These are phyloP conservation scores for Heliconius eleuchia DNA, from an alignment of 1,140 invertebrate species.

Conservation along the genomic window DNA sequence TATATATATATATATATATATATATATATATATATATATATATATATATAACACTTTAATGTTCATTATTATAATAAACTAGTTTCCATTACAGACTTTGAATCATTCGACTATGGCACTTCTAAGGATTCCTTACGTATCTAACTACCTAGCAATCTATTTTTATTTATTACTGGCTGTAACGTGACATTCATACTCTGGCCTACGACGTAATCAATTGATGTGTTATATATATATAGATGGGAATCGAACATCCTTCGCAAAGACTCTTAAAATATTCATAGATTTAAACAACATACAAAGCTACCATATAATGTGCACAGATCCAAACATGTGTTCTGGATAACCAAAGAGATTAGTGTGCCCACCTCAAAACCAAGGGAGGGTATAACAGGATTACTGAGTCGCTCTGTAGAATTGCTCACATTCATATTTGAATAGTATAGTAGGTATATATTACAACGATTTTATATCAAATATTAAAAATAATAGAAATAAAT, in stretches of 20 bases:
- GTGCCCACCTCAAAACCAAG: constrained; percentile 46
- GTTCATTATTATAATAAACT: background rate
- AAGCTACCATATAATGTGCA: constrained; percentile 23
- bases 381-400: constrained; percentile 49
- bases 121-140: constrained; percentile 9
- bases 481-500: background rate
- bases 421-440: constrained; percentile 17
- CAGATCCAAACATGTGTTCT: constrained; percentile 52
- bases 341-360: constrained; percentile 59
- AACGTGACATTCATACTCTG: constrained; percentile 6
- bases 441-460: background rate
- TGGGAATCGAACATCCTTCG: no score
- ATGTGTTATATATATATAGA: background rate
- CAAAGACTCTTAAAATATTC: background rate
- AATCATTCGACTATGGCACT: background rate
- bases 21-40: no score
- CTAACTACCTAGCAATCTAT: background rate
- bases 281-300: constrained; percentile 12
- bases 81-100: constrained; percentile 1
- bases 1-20: no score
- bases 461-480: background rate
- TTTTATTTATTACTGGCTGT: constrained; percentile 14
- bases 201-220: background rate
- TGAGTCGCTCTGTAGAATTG: constrained; percentile 11
- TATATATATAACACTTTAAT: background rate